phyloP scores from a whole-genome alignment of 2,113 vertebrate species.

The Perccottus glenii region DNA sequence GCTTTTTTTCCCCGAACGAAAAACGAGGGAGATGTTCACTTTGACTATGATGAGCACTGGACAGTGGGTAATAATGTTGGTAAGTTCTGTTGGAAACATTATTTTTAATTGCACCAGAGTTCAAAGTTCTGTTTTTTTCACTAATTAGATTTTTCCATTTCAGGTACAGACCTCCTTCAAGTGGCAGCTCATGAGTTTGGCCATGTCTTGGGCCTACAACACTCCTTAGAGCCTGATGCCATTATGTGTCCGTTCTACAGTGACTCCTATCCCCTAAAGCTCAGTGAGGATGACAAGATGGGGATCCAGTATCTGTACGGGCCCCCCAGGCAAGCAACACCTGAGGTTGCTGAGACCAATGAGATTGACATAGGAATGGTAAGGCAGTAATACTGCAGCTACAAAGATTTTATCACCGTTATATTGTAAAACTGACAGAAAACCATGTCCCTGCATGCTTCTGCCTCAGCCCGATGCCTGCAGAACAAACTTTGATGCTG shows the following conservation, averaged over 20 bases:
- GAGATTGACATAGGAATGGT: conserved; percentile 63
- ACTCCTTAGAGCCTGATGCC: conserved; percentile 85
- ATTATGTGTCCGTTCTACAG: conserved; percentile 93
- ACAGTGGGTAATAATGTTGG: conserved; percentile 86
- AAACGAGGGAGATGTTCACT: conserved; percentile 89
- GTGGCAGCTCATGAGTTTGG: conserved; percentile 94
- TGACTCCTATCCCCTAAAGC: conserved; percentile 85
- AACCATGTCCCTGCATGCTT: too few relatives aligned
- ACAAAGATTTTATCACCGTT: not conserved
- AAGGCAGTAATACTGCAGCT: not conserved
- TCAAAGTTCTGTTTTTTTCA: not conserved
- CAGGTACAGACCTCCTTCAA: conserved; percentile 92
- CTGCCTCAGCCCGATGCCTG: conserved; percentile 82
- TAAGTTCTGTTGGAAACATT: conserved; percentile 58
- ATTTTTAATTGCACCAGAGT: not conserved
- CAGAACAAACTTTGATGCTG: conserved; percentile 85
- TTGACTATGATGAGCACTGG: conserved; percentile 94
- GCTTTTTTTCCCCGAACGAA: conserved; percentile 92
- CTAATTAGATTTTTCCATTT: not conserved
- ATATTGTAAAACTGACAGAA: not conserved
- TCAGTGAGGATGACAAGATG: conserved; percentile 87
- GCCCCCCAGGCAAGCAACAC: conserved; percentile 33
- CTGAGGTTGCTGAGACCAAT: conserved; percentile 65
- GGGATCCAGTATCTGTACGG: conserved; percentile 92
- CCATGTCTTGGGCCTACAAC: conserved; percentile 89